Conservation (phyloP, 2,113 vertebrate species). For the Syngnathus typhle region DNA sequence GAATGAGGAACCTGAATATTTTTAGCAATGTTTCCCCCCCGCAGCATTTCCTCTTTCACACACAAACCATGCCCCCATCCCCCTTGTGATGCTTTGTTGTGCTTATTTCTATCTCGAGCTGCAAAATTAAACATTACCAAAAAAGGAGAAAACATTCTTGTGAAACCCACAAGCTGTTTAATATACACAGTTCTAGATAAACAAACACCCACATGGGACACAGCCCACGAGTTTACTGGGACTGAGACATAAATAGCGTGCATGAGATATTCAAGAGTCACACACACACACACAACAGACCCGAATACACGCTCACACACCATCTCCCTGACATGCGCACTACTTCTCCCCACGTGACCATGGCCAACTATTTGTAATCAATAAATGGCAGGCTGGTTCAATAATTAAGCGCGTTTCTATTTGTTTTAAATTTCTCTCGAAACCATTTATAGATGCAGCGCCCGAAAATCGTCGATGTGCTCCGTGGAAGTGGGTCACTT, state of each 20-base stretch:
- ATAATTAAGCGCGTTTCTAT: background rate
- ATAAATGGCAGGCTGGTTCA: background rate
- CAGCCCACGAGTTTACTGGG: slow-evolving; percentile 39
- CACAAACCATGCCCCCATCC: background rate
- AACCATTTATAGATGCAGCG: slow-evolving; percentile 30
- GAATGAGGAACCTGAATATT: background rate
- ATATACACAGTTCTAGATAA: background rate
- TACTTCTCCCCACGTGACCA: slow-evolving; percentile 16
- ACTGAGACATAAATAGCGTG: slow-evolving; percentile 39
- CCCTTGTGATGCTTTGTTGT: slow-evolving; percentile 24
- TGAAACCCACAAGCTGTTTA: slow-evolving; percentile 14
- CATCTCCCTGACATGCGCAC: slow-evolving; percentile 20
- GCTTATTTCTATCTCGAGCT: slow-evolving; percentile 36
- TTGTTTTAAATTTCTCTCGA: background rate
- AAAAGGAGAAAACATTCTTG: slow-evolving; percentile 40
- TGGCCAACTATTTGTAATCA: slow-evolving; percentile 9
- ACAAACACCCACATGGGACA: slow-evolving; percentile 21
- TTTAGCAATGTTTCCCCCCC: background rate
- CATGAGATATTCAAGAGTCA: slow-evolving; percentile 17
- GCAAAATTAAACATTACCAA: slow-evolving; percentile 32
- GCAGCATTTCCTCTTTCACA: background rate
- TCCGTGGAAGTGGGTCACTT: slow-evolving; percentile 63
- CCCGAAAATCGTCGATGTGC: slow-evolving; percentile 27
- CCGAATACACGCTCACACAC: too few species aligned
- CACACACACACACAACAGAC: slow-evolving; percentile 8